Evolutionary conservation across 2,113 vertebrate species (phyloP).

Genomic region (Oreamnos americanus): DNA sequence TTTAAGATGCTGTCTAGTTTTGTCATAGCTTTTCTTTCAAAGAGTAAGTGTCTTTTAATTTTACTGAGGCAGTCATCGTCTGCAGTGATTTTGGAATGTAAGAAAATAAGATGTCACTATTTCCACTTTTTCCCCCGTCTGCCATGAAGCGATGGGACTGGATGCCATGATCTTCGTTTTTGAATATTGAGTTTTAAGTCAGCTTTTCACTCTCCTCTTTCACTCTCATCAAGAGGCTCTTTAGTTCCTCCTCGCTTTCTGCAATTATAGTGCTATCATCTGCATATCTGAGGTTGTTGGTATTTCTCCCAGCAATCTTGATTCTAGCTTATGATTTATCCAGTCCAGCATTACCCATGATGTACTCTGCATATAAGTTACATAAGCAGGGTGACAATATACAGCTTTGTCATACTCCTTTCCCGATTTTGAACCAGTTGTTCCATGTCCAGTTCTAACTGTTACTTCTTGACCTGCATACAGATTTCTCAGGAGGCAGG

Average conservation of each 20-base stretch:
- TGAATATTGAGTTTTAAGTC: neutral
- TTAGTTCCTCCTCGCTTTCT: neutral
- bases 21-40: neutral
- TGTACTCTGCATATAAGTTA: neutral
- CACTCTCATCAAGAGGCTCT: neutral
- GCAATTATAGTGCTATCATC: neutral
- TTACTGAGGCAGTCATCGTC: neutral
- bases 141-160: neutral
- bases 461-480: neutral
- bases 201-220: neutral
- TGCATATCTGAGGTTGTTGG: neutral
- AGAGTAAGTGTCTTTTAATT: neutral
- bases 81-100: neutral
- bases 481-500: neutral
- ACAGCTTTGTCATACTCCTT: neutral
- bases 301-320: neutral
- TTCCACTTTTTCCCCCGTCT: neutral
- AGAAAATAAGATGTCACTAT: neutral
- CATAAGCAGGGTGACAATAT: neutral
- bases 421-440: neutral
- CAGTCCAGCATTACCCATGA: neutral
- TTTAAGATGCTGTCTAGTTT: neutral
- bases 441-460: neutral
- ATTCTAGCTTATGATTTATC: neutral
- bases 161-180: neutral